phyloP scores from a whole-genome alignment of 92 coral and sea anemone species.

The Umimayanthus kanabou region DNA sequence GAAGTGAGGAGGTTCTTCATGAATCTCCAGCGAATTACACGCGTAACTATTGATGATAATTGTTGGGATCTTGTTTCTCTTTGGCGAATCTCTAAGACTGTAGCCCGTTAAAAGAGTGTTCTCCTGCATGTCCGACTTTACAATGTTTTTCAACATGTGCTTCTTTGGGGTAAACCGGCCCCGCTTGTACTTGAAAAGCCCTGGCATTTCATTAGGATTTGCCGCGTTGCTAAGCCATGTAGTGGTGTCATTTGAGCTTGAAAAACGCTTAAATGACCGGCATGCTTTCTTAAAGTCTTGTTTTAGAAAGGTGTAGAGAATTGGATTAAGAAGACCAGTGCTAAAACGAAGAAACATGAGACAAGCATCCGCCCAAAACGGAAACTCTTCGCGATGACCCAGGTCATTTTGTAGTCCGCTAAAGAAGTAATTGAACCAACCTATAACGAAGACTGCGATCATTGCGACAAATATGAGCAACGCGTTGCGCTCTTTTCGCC shows the following conservation, averaged over 20 bases:
- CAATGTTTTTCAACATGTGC: neutral
- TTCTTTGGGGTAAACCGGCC: neutral
- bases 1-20: neutral
- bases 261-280: neutral
- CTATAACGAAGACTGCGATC: conserved; percentile 65
- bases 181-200: neutral
- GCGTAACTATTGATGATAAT: conserved; percentile 2
- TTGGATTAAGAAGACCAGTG: conserved; percentile 72
- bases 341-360: conserved; percentile 57
- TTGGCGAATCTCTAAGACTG: neutral
- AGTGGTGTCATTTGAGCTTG: neutral
- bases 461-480: conserved; percentile 67
- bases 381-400: conserved; percentile 20
- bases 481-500: conserved; percentile 68
- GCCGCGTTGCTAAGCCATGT: neutral
- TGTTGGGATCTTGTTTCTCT: neutral
- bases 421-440: conserved; percentile 81
- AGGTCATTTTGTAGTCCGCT: conserved; percentile 56
- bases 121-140: neutral
- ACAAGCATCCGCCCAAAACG: conserved; percentile 61
- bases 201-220: neutral
- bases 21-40: neutral
- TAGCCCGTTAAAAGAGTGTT: neutral
- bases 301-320: conserved; percentile 73
- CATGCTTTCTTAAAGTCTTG: conserved; percentile 70